Percentiles rank a stretch among this genome's conserved stretches.
Evolutionary conservation across 2,113 vertebrate species (phyloP).

Genomic region (Ondatra zibethicus): DNA sequence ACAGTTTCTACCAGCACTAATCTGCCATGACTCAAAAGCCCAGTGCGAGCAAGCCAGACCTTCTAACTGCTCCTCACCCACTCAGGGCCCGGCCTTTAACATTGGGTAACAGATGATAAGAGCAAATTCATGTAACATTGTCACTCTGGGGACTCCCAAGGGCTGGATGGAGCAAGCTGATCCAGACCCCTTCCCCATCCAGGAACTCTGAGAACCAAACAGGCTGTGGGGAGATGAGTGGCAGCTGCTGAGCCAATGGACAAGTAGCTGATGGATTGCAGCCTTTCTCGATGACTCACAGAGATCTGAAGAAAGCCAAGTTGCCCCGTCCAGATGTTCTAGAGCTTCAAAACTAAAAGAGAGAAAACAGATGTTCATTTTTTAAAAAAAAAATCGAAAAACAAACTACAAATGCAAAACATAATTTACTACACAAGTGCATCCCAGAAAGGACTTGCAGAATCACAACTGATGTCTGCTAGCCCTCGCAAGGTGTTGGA

Average conservation of each 20-base stretch:
- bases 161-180: conserved; percentile 57
- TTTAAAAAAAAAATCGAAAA: conserved; percentile 27
- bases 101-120: neutral
- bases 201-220: conserved; percentile 8
- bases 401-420: conserved; percentile 28
- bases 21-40: conserved; percentile 10
- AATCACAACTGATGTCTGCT: conserved; percentile 56
- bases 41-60: neutral
- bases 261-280: neutral
- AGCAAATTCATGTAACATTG: neutral
- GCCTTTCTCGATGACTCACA: conserved; percentile 23
- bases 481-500: conserved; percentile 50
- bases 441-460: conserved; percentile 65
- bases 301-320: conserved; percentile 51
- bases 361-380: conserved; percentile 73
- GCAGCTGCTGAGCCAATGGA: conserved; percentile 51
- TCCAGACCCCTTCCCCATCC: neutral
- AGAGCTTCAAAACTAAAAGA: conserved; percentile 51
- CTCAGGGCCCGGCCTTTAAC: neutral
- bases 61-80: neutral
- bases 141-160: conserved; percentile 23
- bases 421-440: conserved; percentile 56
- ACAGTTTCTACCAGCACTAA: conserved; percentile 15
- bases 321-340: conserved; percentile 59
- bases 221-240: conserved; percentile 40